A percentile compares a stretch with the other conserved stretches of the same genome.
Evolutionary conservation across 2,113 vertebrate genomes (phyloP).

Genomic region (Cebidichthys violaceus): DNA sequence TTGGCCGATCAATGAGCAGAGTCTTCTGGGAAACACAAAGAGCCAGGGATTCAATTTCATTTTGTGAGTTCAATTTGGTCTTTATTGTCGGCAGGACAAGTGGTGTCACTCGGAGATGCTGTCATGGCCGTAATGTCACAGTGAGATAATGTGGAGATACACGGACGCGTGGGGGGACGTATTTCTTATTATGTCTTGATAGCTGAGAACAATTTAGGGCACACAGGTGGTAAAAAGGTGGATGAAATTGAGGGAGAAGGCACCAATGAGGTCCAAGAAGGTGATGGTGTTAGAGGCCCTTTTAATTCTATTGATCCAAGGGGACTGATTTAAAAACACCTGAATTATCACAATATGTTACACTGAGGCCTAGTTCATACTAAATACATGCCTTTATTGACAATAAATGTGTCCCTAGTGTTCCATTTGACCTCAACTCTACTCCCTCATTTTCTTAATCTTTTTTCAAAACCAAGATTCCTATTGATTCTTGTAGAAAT

Average conservation of each 20-base stretch:
- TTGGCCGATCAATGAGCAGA: constrained; percentile 58
- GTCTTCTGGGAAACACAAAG: constrained; percentile 44
- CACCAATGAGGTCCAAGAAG: constrained; percentile 21
- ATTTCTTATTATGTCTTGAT: constrained; percentile 9
- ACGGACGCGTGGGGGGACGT: not conserved
- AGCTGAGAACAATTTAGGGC: not conserved
- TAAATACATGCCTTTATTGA: not conserved
- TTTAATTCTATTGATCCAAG: constrained; percentile 23
- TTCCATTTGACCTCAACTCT: not conserved
- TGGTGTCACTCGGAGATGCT: not conserved
- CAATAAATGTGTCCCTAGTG: not conserved
- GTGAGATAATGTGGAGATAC: not conserved
- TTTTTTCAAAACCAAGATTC: constrained; percentile 5
- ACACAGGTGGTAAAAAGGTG: constrained; percentile 30
- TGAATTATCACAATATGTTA: not conserved
- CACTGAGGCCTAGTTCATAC: not conserved
- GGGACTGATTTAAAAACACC: constrained; percentile 26
- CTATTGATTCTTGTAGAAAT: constrained; percentile 13
- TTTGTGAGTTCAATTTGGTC: constrained; percentile 58
- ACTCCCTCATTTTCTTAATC: not conserved
- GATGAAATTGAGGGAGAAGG: not conserved
- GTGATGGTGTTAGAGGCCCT: not conserved
- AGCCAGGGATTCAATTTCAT: constrained; percentile 64
- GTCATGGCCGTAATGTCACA: not conserved
- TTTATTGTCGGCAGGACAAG: constrained; percentile 44